Base-by-base conservation (phyloP, 2,797 vertebrate species). In the Linurgus olivaceus region DNA sequence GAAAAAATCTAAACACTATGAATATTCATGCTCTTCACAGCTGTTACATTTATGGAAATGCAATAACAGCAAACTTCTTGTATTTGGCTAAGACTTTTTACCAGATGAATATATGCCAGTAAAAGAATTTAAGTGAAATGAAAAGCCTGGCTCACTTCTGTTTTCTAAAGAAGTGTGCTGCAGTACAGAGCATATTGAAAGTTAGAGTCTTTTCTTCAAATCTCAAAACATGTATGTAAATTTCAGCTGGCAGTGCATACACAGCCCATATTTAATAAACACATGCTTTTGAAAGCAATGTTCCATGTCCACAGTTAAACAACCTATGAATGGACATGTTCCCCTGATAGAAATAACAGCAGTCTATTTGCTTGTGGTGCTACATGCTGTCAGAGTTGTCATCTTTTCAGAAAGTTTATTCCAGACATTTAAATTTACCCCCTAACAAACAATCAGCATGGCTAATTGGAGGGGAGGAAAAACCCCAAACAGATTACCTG, bases 11-110 rank as follows among this genome's bases (percentile, higher is more conserved):
- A 95, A 97, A 94, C 94, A 93, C 35, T 83, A 76, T 96, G 91
- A 95, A 94, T 96, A 96, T 95, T 94, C 91, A 97, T 83, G 31
- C 28, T 51, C 74, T 91, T 96, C 91, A 94, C 96, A 95, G 93
- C 96, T 96, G 96, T 91, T 94, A 96, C 95, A 91, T 96, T 96
- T 95, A 94, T 93, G 93, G 93, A 96, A 94, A 97, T 91, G 83
- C 87, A 96, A 61, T 93, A 93, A 84, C 76, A 96, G 93, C 75
- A 96, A 93, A 95, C 94, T 90, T 96, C 80, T 88, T 71, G 25
- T 65, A 88, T 93, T 91, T 94, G 88, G 86, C 88, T 85, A 88
- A 84, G 88, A 93, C 50, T 91, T 94, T 94, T 79, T 70, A 92
- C 59, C 68, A 83, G 75, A 94, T 93, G 67, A 92, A 93, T 95